Evolutionary conservation across 37 sponge, comb jelly and placozoan genomes (phyloP).

Genomic region (Corticium candelabrum): DNA sequence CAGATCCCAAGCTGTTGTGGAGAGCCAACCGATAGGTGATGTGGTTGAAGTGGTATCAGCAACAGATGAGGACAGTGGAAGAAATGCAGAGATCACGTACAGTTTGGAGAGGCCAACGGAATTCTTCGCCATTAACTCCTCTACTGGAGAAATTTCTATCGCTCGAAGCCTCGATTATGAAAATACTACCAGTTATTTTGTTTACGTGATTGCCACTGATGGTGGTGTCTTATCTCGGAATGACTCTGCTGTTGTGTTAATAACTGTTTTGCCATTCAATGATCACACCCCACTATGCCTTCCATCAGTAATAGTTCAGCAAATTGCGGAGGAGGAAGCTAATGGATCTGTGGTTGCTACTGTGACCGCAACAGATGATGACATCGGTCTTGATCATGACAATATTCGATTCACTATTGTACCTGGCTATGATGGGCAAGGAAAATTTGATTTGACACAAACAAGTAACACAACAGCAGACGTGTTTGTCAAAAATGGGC

Average conservation of each 20-base stretch:
- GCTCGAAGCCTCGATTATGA: neutral
- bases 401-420: no score
- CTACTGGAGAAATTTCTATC: neutral
- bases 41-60: neutral
- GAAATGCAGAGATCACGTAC: neutral
- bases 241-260: neutral
- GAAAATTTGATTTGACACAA: no score
- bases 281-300: neutral
- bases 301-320: neutral
- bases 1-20: neutral
- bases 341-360: no score
- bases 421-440: no score
- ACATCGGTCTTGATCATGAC: no score
- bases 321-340: no score
- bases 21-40: neutral
- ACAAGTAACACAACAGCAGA: no score
- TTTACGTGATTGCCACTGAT: neutral
- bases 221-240: neutral
- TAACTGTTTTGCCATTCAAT: neutral
- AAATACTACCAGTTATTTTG: neutral
- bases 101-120: neutral
- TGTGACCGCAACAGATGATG: no score
- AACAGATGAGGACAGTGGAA: neutral
- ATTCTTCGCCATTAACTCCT: neutral
- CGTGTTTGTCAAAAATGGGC: no score